Conservation (phyloP, 1,140 invertebrate species). For the Neodiprion lecontei region DNA sequence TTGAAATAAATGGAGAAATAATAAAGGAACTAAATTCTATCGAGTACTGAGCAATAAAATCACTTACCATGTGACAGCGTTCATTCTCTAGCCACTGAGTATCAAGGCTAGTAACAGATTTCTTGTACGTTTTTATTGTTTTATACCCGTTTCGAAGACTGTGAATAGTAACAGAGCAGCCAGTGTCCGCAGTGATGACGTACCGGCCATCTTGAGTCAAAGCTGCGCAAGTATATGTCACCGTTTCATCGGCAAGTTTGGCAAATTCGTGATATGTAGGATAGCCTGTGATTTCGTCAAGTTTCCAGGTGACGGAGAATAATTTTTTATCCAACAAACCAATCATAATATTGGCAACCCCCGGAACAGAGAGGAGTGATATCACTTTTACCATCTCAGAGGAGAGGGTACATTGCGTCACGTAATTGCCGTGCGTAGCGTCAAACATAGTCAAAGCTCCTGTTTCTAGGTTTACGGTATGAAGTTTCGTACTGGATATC, state of each 20-base stretch:
- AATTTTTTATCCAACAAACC: slow-evolving; percentile 47
- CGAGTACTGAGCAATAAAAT: slow-evolving; percentile 8
- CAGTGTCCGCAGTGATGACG: slow-evolving; percentile 50
- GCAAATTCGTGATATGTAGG: slow-evolving; percentile 32
- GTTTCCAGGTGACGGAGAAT: slow-evolving; percentile 46
- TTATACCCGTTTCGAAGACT: slow-evolving; percentile 36
- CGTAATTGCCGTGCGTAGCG: slow-evolving; percentile 29
- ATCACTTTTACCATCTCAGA: slow-evolving; percentile 41
- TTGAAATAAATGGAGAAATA: slow-evolving; percentile 20
- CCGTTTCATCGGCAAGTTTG: slow-evolving; percentile 32
- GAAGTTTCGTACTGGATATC: slow-evolving; percentile 35
- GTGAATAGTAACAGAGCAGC: slow-evolving; percentile 48
- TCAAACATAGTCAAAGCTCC: slow-evolving; percentile 39
- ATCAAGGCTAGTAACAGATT: slow-evolving; percentile 48
- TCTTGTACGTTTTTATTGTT: slow-evolving; percentile 45
- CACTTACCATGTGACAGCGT: slow-evolving; percentile 47
- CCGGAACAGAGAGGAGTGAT: slow-evolving; percentile 38
- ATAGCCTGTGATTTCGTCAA: slow-evolving; percentile 22
- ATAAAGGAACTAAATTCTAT: slow-evolving; percentile 15
- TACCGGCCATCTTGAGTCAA: slow-evolving; percentile 54
- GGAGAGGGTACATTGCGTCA: slow-evolving; percentile 42
- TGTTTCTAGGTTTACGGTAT: slow-evolving; percentile 42
- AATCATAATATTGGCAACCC: slow-evolving; percentile 40
- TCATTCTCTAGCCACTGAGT: slow-evolving; percentile 48
- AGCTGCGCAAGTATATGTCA: slow-evolving; percentile 43